Conservation (phyloP, 2,113 vertebrate genomes). For the Erpornis zantholeuca region DNA sequence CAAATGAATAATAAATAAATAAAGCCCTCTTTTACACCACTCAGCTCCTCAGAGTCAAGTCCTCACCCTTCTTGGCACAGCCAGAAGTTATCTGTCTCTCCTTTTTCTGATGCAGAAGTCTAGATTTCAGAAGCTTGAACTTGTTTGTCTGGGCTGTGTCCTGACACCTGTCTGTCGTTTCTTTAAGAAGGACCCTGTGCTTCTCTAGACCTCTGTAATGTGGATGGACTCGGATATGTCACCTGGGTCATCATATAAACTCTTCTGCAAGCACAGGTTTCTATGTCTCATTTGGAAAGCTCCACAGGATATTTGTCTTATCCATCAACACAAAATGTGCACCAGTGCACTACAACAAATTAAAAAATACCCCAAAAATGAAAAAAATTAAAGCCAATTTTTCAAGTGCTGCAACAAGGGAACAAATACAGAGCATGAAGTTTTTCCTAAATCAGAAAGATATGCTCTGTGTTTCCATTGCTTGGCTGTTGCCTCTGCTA, state of each 20-base stretch:
- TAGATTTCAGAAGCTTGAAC: neutral
- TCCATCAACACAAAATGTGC: neutral
- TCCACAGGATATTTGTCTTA: neutral
- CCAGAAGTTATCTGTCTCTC: neutral
- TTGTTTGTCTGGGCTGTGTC: neutral
- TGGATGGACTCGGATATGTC: neutral
- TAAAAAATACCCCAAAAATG: neutral
- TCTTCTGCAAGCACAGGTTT: neutral
- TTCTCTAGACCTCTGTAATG: neutral
- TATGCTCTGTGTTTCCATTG: neutral
- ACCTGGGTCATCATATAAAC: neutral
- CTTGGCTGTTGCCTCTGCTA: neutral
- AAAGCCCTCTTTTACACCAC: neutral
- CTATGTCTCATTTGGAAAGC: neutral
- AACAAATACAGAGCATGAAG: neutral
- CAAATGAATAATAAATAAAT: neutral
- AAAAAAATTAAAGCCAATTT: neutral
- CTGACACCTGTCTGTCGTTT: neutral
- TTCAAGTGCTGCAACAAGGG: neutral
- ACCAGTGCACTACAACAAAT: neutral
- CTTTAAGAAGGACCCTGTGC: neutral
- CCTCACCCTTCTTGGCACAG: neutral
- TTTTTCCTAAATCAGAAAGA: neutral
- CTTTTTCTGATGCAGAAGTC: neutral
- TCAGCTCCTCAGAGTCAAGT: neutral